Percentiles rank a stretch among this genome's conserved stretches.
Conservation (phyloP, 2,888 invertebrate species). For the Tuta absoluta region DNA sequence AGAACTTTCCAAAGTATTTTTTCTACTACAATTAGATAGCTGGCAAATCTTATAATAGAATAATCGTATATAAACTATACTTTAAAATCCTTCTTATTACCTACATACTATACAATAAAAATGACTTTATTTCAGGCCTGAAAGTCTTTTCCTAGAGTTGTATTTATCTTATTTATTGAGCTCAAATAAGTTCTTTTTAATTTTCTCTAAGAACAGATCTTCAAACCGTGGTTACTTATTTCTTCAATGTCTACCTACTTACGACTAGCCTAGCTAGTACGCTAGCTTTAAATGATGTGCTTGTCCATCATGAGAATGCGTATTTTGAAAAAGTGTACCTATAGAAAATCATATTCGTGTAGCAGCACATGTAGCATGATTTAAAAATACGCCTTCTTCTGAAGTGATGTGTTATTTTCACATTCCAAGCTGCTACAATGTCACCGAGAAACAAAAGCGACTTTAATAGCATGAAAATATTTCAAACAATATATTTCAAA, state of each 20-base stretch:
- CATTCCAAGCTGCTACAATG: too few species aligned
- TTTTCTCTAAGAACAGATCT: slow-evolving; percentile 25
- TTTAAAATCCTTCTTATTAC: slow-evolving; percentile 6
- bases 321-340: too few species aligned
- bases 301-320: too few species aligned
- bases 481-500: too few species aligned
- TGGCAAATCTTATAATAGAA: neutral
- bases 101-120: slow-evolving; percentile 19
- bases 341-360: too few species aligned
- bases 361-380: too few species aligned
- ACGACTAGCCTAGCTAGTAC: slow-evolving; percentile 7
- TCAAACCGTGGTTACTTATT: slow-evolving; percentile 19
- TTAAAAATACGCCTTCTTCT: too few species aligned
- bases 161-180: neutral
- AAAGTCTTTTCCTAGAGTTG: slow-evolving; percentile 2
- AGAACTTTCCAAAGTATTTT: neutral
- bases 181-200: neutral
- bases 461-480: too few species aligned
- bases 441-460: too few species aligned
- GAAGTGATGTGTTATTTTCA: too few species aligned
- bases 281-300: slow-evolving; percentile 33
- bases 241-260: slow-evolving; percentile 18
- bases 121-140: neutral
- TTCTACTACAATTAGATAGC: slow-evolving; percentile 2
- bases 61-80: slow-evolving; percentile 5